phyloP scores from a whole-genome alignment of 1,140 invertebrate genomes.

The Macrobrachium nipponense region DNA sequence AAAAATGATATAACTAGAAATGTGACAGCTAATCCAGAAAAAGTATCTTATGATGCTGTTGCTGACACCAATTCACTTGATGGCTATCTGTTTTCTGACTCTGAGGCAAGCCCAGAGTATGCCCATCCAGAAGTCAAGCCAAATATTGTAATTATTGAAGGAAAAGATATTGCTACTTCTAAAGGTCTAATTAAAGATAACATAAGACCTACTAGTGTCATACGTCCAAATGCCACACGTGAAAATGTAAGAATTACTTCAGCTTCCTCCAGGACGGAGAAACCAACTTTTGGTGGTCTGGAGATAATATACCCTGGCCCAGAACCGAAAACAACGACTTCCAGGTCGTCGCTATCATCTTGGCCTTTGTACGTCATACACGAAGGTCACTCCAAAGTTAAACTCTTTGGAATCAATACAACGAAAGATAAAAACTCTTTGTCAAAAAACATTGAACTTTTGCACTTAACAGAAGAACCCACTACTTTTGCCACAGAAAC shows the following conservation, averaged over 20 bases:
- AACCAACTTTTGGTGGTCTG: constrained; percentile 16
- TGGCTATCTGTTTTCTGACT: constrained; percentile 63
- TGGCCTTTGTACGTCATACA: constrained; percentile 52
- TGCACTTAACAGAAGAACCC: constrained; percentile 7
- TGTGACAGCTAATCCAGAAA: constrained; percentile 23
- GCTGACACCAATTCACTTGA: constrained; percentile 63
- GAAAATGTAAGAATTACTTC: not conserved
- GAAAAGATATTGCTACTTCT: constrained; percentile 3
- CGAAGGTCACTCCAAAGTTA: constrained; percentile 61
- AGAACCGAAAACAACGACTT: not conserved
- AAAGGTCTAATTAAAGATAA: constrained; percentile 42
- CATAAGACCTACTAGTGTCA: constrained; percentile 16
- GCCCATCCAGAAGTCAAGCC: constrained; percentile 22
- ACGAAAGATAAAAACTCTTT: constrained; percentile 35
- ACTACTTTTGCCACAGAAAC: not conserved
- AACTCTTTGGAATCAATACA: constrained; percentile 52
- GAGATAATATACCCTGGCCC: constrained; percentile 38
- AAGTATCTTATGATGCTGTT: constrained; percentile 46
- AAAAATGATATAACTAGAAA: constrained; percentile 28
- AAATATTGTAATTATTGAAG: constrained; percentile 20
- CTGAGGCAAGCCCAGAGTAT: constrained; percentile 57
- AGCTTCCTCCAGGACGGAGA: not conserved
- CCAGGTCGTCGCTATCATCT: not conserved
- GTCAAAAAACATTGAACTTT: constrained; percentile 6
- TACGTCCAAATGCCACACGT: not conserved